Evolutionary conservation across 2,113 vertebrate genomes (phyloP).

Genomic region (Aldabrachelys gigantea): DNA sequence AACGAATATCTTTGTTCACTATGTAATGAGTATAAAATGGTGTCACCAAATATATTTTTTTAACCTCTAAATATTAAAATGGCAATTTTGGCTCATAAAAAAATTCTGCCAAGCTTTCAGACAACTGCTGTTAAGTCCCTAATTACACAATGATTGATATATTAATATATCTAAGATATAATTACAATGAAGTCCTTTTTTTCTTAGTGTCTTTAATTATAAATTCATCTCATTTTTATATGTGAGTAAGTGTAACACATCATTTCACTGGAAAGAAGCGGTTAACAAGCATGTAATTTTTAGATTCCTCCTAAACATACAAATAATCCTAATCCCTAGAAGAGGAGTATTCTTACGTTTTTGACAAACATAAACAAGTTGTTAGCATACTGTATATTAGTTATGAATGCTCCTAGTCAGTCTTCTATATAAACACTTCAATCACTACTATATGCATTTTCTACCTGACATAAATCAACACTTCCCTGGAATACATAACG

Average conservation of each 20-base stretch:
- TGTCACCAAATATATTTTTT: not conserved
- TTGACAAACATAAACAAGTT: not conserved
- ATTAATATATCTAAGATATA: not conserved
- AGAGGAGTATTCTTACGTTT: not conserved
- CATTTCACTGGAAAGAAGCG: not conserved
- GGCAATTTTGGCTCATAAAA: not conserved
- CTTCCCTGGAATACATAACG: not conserved
- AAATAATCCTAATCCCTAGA: not conserved
- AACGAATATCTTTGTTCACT: not conserved
- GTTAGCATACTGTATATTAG: not conserved
- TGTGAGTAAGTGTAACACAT: not conserved
- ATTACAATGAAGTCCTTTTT: slow-evolving; percentile 5
- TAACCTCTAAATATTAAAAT: slow-evolving; percentile 16
- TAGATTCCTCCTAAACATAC: not conserved
- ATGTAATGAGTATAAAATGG: not conserved
- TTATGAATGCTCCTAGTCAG: rapidly evolving
- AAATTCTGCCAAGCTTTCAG: slow-evolving; percentile 15
- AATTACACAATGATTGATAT: not conserved
- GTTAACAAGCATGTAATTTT: not conserved
- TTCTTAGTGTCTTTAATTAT: not conserved
- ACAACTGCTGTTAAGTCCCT: not conserved
- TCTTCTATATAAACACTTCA: not conserved
- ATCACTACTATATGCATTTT: not conserved
- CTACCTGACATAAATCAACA: not conserved
- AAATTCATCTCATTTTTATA: not conserved